Evolutionary conservation across 2,888 invertebrate species (phyloP), one percentile per base, ranked within the genome.

Genomic region (Sclerodermus sp.): DNA sequence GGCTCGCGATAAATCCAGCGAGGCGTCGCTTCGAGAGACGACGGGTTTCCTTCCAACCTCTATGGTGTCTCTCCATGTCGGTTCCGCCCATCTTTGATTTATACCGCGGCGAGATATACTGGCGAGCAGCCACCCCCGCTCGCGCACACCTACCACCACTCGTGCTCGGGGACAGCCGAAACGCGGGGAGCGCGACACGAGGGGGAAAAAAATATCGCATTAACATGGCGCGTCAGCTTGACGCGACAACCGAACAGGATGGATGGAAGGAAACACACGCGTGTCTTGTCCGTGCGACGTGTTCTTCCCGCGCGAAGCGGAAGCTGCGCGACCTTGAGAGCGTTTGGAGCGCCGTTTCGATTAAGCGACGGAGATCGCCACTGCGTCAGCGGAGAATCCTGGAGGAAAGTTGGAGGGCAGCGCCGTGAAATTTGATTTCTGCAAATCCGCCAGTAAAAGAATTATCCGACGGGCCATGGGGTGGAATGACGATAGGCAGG

Each of bases 51-150:
- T 66, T 67, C 71, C 74, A 71, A 68, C 73, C 74, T 74, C 74
- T 69, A 65, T 62, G 67, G 64, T 74, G 74, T 74, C 74, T 66
- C 68, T 66, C 63, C 67, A 60, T 73, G 74, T 74, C 67, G 73
- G 70, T 64, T 65, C 67, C 74, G 74, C 74, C 74, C 74, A 68
- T 67, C 56, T 65, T 61, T 74, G 73, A 74, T 74, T 74, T 74
- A 73, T 69, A 58, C 51, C 47, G 49, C 41, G 40, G 49, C 61
- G 57, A 64, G 61, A 69, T 66, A 69, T 63, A 66, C 54, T 53
- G 55, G 42, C 50, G 54, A 42, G 59, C 67, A 70, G 57, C 62
- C 62, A 57, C 59, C 23, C 3, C 23, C 48, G 55, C n/a, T n/a
- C 51, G 57, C 57, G 59, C 60, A 47, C 51, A 47, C 48, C 40